Evolutionary conservation across 1,140 invertebrate genomes (phyloP), one percentile per base, ranked within the genome.

Genomic region (Phymastichus coffea): DNA sequence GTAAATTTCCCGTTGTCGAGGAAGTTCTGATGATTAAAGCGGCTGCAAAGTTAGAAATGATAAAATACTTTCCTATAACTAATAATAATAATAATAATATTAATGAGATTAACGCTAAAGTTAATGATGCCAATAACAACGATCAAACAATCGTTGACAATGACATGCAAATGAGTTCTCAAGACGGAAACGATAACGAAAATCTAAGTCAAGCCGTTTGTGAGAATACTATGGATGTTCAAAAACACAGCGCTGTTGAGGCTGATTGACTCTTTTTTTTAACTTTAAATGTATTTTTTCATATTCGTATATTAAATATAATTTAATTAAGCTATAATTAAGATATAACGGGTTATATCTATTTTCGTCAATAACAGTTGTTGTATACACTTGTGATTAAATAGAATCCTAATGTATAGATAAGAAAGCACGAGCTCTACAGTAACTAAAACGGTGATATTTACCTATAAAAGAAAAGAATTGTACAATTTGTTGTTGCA

Each of bases 91-190:
- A 53, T 9, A 57, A 15, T 47, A 37, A 53, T 26, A 30, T 9
- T 49, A 30, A 37, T 35, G n/a, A n/a, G n/a, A n/a, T n/a, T n/a
- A n/a, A n/a, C n/a, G n/a, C n/a, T n/a, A n/a, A n/a, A n/a, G n/a
- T n/a, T n/a, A 67, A 38, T 20, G 63, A 69, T 59, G 33, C 49
- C 22, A 69, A 67, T 35, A 64, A 69, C 47, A 70, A 66, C 40
- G 58, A 58, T 56, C 47, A 38, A 65, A 51, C 38, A 47, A 62
- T 61, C 22, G 30, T 65, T 59, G 40, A 65, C 46, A 37, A 60
- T 54, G 2, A 38, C 41, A 26, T 62, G 17, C 63, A 33, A 37
- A 28, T 60, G 37, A 30, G 46, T 6, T 49, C 55, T 26, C 46
- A 54, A 1, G 40, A 46, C 3, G 63, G 53, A 46, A 66, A 46